phyloP scores from a whole-genome alignment of 2,888 invertebrate species.

The Drosophila fungiperda region DNA sequence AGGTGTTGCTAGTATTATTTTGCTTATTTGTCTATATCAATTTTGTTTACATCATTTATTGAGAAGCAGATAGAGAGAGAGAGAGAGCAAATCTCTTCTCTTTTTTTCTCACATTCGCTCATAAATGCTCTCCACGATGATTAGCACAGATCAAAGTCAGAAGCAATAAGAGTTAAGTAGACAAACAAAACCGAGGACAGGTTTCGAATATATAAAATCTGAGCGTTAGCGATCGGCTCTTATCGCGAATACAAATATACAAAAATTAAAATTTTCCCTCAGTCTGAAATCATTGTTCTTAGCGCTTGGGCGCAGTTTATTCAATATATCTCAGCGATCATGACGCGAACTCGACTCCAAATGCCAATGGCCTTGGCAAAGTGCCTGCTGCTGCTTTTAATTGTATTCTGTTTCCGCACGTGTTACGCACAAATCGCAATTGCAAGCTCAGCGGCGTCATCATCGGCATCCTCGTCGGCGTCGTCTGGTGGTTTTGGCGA shows the following conservation, averaged over 20 bases:
- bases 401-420: conserved; percentile 9
- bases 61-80: conserved; percentile 20
- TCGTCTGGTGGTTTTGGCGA: conserved; percentile 44
- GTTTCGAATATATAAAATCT: conserved; percentile 45
- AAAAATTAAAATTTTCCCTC: conserved; percentile 28
- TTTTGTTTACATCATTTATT: conserved; percentile 28
- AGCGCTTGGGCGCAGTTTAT: conserved; percentile 29
- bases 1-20: neutral
- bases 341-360: conserved; percentile 37
- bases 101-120: conserved; percentile 27
- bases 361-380: conserved; percentile 27
- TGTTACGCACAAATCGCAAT: conserved; percentile 48
- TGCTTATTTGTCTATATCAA: neutral
- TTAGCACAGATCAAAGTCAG: conserved; percentile 33
- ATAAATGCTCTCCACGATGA: conserved; percentile 33
- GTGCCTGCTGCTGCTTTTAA: conserved; percentile 7
- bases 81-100: conserved; percentile 11
- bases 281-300: conserved; percentile 63
- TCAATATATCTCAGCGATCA: conserved; percentile 29
- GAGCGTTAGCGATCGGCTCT: conserved; percentile 20
- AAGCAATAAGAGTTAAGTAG: conserved; percentile 3
- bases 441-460: conserved; percentile 48
- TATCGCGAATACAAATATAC: conserved; percentile 24
- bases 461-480: conserved; percentile 27
- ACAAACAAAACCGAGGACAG: conserved; percentile 44